Conservation (phyloP, 2,797 vertebrate species). For the Hephaestus fuliginosus region DNA sequence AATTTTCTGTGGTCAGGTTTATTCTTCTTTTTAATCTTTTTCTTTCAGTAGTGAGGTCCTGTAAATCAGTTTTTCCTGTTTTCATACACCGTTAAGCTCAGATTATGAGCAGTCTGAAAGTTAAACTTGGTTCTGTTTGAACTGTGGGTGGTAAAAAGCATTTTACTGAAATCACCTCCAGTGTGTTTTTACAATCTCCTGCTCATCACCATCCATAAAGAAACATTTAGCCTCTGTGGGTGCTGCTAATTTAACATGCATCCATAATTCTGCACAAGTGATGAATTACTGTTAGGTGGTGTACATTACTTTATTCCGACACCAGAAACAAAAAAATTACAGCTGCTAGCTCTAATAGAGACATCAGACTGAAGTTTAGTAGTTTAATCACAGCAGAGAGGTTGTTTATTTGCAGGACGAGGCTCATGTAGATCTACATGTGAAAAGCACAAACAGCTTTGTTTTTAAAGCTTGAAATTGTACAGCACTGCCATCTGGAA, state of each 20-base stretch:
- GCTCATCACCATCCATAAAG: neutral
- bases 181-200: neutral
- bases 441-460: neutral
- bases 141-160: neutral
- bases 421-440: neutral
- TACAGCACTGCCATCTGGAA: too few species aligned
- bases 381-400: neutral
- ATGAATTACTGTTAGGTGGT: neutral
- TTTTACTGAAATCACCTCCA: neutral
- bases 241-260: neutral
- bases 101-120: neutral
- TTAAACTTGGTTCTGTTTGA: neutral
- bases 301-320: neutral
- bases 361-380: neutral
- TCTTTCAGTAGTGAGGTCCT: neutral
- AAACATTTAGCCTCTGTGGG: neutral
- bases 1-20: neutral
- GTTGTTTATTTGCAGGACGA: neutral
- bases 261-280: neutral
- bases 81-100: neutral
- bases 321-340: neutral
- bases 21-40: neutral
- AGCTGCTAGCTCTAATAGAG: neutral
- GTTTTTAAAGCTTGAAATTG: neutral
- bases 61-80: neutral